phyloP scores from a whole-genome alignment of 1,140 invertebrate species.

The Coelopa frigida region DNA sequence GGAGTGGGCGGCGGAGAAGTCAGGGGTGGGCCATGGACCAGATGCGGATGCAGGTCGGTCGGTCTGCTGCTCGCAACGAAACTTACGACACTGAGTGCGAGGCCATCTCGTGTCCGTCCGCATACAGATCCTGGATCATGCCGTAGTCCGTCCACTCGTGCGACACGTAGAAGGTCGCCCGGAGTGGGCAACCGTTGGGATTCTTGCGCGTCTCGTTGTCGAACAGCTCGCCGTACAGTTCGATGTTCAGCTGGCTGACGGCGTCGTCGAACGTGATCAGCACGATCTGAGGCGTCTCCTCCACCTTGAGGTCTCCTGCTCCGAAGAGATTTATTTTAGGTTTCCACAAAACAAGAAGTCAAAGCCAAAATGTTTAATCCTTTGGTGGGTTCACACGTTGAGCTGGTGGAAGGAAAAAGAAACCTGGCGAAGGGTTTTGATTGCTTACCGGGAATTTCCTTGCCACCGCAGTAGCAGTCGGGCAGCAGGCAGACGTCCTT shows the following conservation, averaged over 20 bases:
- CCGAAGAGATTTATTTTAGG: no score
- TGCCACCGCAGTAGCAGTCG: slow-evolving; percentile 85
- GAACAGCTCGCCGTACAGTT: slow-evolving; percentile 77
- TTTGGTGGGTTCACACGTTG: no score
- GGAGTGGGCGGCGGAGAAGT: no score
- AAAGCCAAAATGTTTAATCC: no score
- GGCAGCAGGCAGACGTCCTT: slow-evolving; percentile 82
- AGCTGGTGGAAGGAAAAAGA: no score
- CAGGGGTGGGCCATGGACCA: no score
- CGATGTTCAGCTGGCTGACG: slow-evolving; percentile 86
- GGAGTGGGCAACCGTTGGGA: slow-evolving; percentile 91
- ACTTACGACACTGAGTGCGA: slow-evolving; percentile 95
- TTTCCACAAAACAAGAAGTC: no score
- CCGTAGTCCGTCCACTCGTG: slow-evolving; percentile 97
- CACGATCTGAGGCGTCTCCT: slow-evolving; percentile 81
- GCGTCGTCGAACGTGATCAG: slow-evolving; percentile 90
- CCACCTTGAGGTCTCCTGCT: slow-evolving; percentile 66
- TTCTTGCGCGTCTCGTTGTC: slow-evolving; percentile 70
- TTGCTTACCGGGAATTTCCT: slow-evolving; percentile 79
- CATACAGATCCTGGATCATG: slow-evolving; percentile 90
- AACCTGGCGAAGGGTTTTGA: no score
- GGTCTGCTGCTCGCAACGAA: background rate
- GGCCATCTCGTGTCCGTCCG: slow-evolving; percentile 89
- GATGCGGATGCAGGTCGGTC: no score
- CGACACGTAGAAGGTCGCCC: slow-evolving; percentile 93